phyloP scores from a whole-genome alignment of 2,113 vertebrate genomes.

The Phylloscopus trochilus region DNA sequence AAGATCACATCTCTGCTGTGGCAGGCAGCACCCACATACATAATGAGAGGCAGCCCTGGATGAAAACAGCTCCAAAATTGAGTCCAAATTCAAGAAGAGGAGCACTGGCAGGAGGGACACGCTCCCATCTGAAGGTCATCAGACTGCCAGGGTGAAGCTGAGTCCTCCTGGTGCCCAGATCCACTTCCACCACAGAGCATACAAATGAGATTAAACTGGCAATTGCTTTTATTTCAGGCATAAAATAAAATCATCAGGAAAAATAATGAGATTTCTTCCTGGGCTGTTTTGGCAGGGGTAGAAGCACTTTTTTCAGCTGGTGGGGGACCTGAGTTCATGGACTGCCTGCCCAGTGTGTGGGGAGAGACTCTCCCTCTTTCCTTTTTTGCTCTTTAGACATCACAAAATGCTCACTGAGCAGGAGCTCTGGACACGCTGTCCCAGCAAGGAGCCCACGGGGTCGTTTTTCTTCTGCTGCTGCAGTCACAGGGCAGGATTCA shows the following conservation, averaged over 20 bases:
- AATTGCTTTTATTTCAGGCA: neutral
- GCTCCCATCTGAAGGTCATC: neutral
- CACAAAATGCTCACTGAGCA: neutral
- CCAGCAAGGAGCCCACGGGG: neutral
- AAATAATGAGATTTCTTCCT: neutral
- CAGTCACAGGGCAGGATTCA: neutral
- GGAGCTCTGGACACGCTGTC: neutral
- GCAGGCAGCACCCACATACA: neutral
- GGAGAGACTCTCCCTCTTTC: neutral
- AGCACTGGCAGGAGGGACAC: neutral
- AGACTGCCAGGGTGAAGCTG: neutral
- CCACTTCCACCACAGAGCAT: neutral
- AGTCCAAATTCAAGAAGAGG: neutral
- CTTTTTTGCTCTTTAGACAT: neutral
- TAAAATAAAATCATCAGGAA: neutral
- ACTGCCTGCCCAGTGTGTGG: neutral
- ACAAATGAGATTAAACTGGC: neutral
- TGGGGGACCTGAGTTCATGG: neutral
- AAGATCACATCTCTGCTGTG: neutral
- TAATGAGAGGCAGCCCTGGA: constrained; percentile 18
- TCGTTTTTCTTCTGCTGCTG: neutral
- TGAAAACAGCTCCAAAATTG: neutral
- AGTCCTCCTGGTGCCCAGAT: neutral
- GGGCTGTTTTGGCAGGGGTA: neutral
- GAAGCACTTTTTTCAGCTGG: neutral